A percentile compares a stretch with the other conserved stretches of the same genome.
These are phyloP conservation scores for Bolinopsis microptera DNA, from an alignment of 37 sponge, comb jelly and placozoan genomes.

Conservation along the genomic window DNA sequence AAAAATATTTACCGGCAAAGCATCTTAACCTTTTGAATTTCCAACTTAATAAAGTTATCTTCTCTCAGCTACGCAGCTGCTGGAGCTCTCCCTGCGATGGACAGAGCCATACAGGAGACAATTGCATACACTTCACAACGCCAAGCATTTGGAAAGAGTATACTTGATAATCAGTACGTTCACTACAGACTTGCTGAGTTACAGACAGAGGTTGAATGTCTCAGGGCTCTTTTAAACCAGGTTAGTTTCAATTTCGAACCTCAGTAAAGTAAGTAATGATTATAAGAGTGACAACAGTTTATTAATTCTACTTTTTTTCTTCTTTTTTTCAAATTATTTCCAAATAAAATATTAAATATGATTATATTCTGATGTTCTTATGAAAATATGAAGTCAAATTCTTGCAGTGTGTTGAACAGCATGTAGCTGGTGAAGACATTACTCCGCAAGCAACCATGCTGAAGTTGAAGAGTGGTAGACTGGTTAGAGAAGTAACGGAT, in stretches of 20 bases:
- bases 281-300: too few relatives aligned
- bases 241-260: too few relatives aligned
- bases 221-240: constrained; percentile 71
- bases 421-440: constrained; percentile 70
- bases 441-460: constrained; percentile 95
- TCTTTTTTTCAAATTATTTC: neutral
- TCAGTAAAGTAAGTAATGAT: too few relatives aligned
- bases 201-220: constrained; percentile 86
- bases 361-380: too few relatives aligned
- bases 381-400: too few relatives aligned
- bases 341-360: too few relatives aligned
- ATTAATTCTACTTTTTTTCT: too few relatives aligned
- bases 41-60: too few relatives aligned
- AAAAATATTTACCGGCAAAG: too few relatives aligned
- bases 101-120: constrained; percentile 74
- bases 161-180: constrained; percentile 90
- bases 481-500: constrained; percentile 78
- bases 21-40: too few relatives aligned
- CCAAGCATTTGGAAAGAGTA: constrained; percentile 83
- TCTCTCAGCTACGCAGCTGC: constrained; percentile 61
- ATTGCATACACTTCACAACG: constrained; percentile 81
- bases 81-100: constrained; percentile 70
- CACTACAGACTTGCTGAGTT: constrained; percentile 91
- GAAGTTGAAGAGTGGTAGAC: constrained; percentile 90
- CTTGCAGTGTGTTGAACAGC: constrained; percentile 54